Percentiles rank a stretch among this genome's conserved stretches.
These are phyloP conservation scores for Hydrotaea cyrtoneurina DNA, from an alignment of 2,888 invertebrate genomes.

Conservation along the genomic window DNA sequence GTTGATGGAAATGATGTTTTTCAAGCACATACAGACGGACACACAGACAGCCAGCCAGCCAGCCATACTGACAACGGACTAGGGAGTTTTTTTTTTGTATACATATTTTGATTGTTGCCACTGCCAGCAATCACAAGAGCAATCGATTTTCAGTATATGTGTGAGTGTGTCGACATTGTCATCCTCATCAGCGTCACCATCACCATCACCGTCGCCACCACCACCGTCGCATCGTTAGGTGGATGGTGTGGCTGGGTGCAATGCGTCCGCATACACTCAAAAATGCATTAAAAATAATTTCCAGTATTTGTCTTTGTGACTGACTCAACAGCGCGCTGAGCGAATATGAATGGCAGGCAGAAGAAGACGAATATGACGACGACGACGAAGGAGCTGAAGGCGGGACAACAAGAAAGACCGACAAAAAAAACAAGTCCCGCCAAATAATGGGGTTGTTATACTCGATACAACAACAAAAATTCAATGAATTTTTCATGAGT, in stretches of 20 bases:
- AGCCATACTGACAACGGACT: background rate
- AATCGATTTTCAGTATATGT: constrained; percentile 46
- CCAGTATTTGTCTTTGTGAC: constrained; percentile 61
- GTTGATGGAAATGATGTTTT: constrained; percentile 29
- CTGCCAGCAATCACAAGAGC: constrained; percentile 45
- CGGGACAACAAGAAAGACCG: background rate
- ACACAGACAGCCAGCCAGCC: background rate
- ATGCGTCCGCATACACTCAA: constrained; percentile 46
- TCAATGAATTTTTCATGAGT: constrained; percentile 67
- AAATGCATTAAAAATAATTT: constrained; percentile 59
- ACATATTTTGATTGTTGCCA: no score
- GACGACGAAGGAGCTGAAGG: background rate
- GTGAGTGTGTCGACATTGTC: constrained; percentile 31
- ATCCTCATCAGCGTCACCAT: background rate
- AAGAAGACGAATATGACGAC: constrained; percentile 8
- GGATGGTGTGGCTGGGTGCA: constrained; percentile 42
- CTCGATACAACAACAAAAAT: constrained; percentile 47
- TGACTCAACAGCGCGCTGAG: constrained; percentile 53
- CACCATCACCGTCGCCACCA: background rate
- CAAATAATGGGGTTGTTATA: constrained; percentile 54
- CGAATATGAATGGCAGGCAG: constrained; percentile 44
- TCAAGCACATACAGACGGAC: constrained; percentile 7
- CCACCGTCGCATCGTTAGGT: constrained; percentile 6
- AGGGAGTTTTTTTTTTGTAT: background rate
- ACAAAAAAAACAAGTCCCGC: constrained; percentile 6